Conservation (phyloP, 1,140 invertebrate genomes). For the Aphaenogaster rudis region DNA sequence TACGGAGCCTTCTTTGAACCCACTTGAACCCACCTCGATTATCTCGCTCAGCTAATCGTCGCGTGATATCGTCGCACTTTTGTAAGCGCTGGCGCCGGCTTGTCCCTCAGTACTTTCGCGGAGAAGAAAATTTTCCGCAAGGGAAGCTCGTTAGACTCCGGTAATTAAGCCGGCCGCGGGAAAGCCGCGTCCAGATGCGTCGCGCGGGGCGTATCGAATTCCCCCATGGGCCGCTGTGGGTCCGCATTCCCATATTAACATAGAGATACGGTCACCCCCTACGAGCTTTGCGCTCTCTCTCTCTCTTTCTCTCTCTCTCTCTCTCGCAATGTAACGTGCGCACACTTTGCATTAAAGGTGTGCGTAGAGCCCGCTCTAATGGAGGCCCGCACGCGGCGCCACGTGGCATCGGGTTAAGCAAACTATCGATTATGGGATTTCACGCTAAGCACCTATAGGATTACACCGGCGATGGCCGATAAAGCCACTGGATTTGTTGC, state of each 20-base stretch:
- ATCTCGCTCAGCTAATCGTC: not conserved
- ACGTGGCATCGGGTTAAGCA: slow-evolving; percentile 86
- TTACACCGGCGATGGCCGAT: slow-evolving; percentile 85
- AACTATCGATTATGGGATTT: slow-evolving; percentile 87
- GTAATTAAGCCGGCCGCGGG: slow-evolving; percentile 49
- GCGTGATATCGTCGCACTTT: not conserved
- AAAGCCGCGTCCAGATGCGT: slow-evolving; percentile 74
- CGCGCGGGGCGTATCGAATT: slow-evolving; percentile 83
- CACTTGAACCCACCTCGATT: not conserved
- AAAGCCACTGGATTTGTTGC: slow-evolving; percentile 86
- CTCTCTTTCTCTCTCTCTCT: slow-evolving; percentile 53
- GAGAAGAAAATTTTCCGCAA: slow-evolving; percentile 26
- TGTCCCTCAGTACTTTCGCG: not conserved
- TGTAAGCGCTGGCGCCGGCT: not conserved
- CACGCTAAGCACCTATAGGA: slow-evolving; percentile 86
- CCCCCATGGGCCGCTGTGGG: slow-evolving; percentile 79
- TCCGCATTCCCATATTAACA: slow-evolving; percentile 85
- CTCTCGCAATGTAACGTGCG: slow-evolving; percentile 39
- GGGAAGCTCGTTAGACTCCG: slow-evolving; percentile 8
- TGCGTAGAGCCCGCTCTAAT: slow-evolving; percentile 76
- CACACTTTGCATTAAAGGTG: slow-evolving; percentile 68
- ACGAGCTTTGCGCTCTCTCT: slow-evolving; percentile 58
- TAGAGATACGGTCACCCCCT: slow-evolving; percentile 83
- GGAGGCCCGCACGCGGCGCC: slow-evolving; percentile 85
- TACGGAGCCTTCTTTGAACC: not conserved